A percentile compares a stretch with the other conserved stretches of the same genome.
Evolutionary conservation across 2,797 vertebrate genomes (phyloP).

Genomic region (Brachyrhaphis roseni): DNA sequence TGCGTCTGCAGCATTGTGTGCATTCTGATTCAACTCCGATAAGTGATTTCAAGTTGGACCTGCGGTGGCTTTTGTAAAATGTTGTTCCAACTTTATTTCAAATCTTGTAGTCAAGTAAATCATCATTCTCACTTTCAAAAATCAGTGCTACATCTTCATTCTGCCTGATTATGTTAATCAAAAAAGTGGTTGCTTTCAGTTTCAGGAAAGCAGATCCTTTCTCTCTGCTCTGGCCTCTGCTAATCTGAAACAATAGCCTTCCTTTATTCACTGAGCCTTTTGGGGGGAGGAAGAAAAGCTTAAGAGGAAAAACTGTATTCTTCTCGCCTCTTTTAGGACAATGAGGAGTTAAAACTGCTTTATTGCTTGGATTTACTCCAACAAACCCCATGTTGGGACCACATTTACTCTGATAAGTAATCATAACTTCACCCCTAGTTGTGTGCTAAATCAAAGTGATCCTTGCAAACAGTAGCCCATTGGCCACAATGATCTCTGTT

Average conservation of each 20-base stretch:
- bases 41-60: conserved; percentile 39
- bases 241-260: conserved; percentile 70
- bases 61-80: conserved; percentile 27
- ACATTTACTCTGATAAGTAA: conserved; percentile 24
- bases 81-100: conserved; percentile 15
- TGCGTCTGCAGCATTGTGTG: conserved; percentile 34
- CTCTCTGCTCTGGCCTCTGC: conserved; percentile 62
- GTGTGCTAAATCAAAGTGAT: conserved; percentile 38
- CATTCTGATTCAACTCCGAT: conserved; percentile 32
- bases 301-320: conserved; percentile 65
- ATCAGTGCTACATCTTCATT: conserved; percentile 13
- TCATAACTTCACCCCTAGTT: not conserved
- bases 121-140: conserved; percentile 2
- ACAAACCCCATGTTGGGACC: conserved; percentile 6
- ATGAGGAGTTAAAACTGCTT: conserved; percentile 38
- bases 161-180: conserved; percentile 52
- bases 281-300: conserved; percentile 58
- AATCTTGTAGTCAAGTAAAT: conserved; percentile 37
- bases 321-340: conserved; percentile 44
- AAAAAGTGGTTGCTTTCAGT: conserved; percentile 53
- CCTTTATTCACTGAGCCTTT: conserved; percentile 43
- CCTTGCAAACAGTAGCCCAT: conserved; percentile 54
- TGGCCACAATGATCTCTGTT: conserved; percentile 62
- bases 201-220: conserved; percentile 53
- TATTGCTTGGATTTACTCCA: conserved; percentile 34